Evolutionary conservation across 1,140 invertebrate genomes (phyloP), one percentile per base, ranked within the genome.

Genomic region (Harpegnathos saltator): DNA sequence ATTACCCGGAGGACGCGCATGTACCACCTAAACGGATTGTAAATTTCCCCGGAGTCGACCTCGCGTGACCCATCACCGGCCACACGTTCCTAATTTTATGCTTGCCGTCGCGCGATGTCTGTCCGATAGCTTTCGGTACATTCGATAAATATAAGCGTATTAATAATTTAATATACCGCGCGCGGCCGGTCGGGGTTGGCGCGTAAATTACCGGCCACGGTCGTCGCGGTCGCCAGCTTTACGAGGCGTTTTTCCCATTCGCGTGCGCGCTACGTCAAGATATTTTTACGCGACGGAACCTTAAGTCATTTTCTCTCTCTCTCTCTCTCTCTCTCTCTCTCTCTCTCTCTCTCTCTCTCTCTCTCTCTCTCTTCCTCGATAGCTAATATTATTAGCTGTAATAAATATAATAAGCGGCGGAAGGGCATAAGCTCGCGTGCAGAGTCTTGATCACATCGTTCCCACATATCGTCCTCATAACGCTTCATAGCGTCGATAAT

Each of bases 151-250:
- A 91, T 87, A 71, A 83, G 68, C 85, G 82, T 83, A 88, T 91
- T 90, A 91, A 92, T 91, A 89, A 90, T 90, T 90, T 88, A 89
- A 89, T 91, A 90, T 85, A 65, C 77, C 22, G 29, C 44, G 52
- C 48, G 74, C 62, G 86, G 85, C 72, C 85, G 61, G 78, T 48
- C 50, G 61, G 56, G n/a, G 19, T 26, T 66, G 61, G 26, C 63
- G 56, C 61, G 86, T 90, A 91, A 92, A 89, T 92, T 88, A 84
- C 68, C 65, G 54, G 66, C 83, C 58, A 62, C 61, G 72, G 54
- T 71, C 54, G 84, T 83, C 74, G 74, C 69, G 65, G 12, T 3
- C 5, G 38, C 7, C 44, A 33, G 29, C 52, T 86, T 85, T 85
- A 85, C 14, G 56, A 22, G 33, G 52, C 50, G 69, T 59, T 85